Evolutionary conservation across 2,888 invertebrate genomes (phyloP).

Genomic region (Hofmannophila pseudospretella): DNA sequence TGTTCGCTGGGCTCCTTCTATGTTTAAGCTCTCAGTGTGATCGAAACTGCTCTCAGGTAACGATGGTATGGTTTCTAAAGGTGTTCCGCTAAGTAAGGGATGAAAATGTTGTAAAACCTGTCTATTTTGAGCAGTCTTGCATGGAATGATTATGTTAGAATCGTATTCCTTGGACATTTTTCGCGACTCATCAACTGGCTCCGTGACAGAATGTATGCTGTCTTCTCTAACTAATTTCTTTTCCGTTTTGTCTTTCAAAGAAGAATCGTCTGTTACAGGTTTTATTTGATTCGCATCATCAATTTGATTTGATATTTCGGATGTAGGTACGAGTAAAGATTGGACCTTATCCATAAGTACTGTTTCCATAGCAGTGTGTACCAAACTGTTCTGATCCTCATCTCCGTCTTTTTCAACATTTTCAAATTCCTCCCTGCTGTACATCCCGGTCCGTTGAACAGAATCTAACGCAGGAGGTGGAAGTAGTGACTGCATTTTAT

Average conservation of each 20-base stretch:
- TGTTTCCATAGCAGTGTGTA: constrained; percentile 67
- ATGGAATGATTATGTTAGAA: constrained; percentile 35
- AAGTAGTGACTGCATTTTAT: constrained; percentile 61
- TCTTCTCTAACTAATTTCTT: constrained; percentile 53
- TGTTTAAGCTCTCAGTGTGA: constrained; percentile 49
- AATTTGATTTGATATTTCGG: constrained; percentile 6
- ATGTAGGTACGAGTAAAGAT: constrained; percentile 33
- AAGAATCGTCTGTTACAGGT: too few species aligned
- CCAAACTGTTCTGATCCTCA: constrained; percentile 32
- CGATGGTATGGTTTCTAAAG: constrained; percentile 66
- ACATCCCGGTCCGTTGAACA: not conserved
- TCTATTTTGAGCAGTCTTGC: constrained; percentile 37
- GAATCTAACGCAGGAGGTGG: constrained; percentile 39
- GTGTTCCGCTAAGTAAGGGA: constrained; percentile 52
- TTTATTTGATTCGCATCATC: constrained; percentile 21
- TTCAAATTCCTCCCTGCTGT: not conserved
- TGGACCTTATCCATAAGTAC: constrained; percentile 70
- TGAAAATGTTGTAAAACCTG: constrained; percentile 58
- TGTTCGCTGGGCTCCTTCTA: constrained; percentile 32
- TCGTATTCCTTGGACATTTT: constrained; percentile 55
- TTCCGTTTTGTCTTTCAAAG: constrained; percentile 23
- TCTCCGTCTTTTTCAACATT: not conserved
- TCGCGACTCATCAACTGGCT: constrained; percentile 31
- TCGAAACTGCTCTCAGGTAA: constrained; percentile 57
- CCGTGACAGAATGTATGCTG: constrained; percentile 49